Conservation (phyloP, 2,113 vertebrate genomes). For the Notothenia rossii region DNA sequence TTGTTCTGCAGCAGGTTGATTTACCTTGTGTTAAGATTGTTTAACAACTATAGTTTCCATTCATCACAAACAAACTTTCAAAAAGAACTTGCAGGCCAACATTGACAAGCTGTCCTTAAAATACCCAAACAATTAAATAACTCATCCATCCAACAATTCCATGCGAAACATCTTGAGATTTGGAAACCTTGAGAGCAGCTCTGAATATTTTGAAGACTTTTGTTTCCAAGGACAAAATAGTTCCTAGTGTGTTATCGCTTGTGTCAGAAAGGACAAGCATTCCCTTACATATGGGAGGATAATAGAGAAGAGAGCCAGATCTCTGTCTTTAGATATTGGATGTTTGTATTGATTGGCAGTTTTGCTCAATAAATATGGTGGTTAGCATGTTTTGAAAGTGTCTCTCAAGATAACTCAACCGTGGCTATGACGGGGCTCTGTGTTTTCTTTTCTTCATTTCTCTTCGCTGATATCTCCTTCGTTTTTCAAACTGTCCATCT, state of each 20-base stretch:
- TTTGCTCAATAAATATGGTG: too few relatives aligned
- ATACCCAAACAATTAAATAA: neutral
- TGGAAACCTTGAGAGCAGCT: too few relatives aligned
- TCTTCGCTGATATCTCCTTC: neutral
- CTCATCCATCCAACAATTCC: neutral
- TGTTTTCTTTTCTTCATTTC: conserved; percentile 7
- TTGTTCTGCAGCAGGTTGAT: neutral
- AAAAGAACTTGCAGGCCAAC: neutral
- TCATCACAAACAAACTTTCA: neutral
- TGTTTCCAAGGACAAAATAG: too few relatives aligned
- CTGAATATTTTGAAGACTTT: too few relatives aligned
- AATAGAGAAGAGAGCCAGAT: too few relatives aligned
- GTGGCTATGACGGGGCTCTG: neutral
- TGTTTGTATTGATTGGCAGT: too few relatives aligned
- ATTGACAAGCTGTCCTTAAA: neutral
- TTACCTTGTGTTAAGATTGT: neutral
- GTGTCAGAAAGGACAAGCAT: too few relatives aligned
- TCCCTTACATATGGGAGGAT: too few relatives aligned
- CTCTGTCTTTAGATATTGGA: too few relatives aligned
- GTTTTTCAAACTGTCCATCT: conserved; percentile 27
- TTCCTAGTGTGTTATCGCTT: too few relatives aligned
- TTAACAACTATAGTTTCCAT: neutral
- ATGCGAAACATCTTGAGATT: too few relatives aligned
- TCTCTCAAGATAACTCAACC: neutral
- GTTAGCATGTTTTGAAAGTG: neutral